Evolutionary conservation across 2,888 invertebrate genomes (phyloP), one percentile per base, ranked within the genome.

Genomic region (Smittia sp.): DNA sequence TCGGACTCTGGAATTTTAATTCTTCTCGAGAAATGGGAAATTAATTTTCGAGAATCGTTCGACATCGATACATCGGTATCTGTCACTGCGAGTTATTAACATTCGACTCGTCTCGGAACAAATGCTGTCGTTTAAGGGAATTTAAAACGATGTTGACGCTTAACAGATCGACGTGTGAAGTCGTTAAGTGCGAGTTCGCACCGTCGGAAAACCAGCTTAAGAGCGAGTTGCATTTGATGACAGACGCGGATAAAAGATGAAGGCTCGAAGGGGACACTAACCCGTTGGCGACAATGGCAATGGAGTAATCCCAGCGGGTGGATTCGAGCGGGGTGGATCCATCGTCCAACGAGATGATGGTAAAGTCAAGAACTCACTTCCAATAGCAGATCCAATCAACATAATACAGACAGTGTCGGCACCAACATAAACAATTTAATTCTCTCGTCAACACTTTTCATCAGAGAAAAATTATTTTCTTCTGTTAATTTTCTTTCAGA

Each of bases 241-340:
- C 7, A 69, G 52, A 69, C 3, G n/a, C 22, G 41, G 18, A 25
- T 20, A 39, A 83, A 80, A n/a, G 82, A 79, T 13, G 83, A 81
- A 11, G 81, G 81, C 15, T 78, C 76, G 32, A 76, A 74, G 7
- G 77, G 76, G 62, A 83, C 72, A 76, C 80, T 80, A 79, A 85
- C 85, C 84, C 80, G 83, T 82, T 69, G 86, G 89, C 78, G 87
- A 90, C 81, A 86, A 85, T 78, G 85, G 87, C 76, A 78, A 81
- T 78, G 81, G 78, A 76, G 78, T 84, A 75, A 83, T 82, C 52
- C 69, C 69, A 75, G 84, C 86, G 67, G 84, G 83, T 80, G 83
- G 58, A 25, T 63, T 72, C 74, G 78, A 76, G 73, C 79, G 77
- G 74, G 77, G 78, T 58, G 78, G 78, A 76, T 78, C 79, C 79